Conservation (phyloP, 2,797 vertebrate genomes). For the Gymnocypris eckloni region DNA sequence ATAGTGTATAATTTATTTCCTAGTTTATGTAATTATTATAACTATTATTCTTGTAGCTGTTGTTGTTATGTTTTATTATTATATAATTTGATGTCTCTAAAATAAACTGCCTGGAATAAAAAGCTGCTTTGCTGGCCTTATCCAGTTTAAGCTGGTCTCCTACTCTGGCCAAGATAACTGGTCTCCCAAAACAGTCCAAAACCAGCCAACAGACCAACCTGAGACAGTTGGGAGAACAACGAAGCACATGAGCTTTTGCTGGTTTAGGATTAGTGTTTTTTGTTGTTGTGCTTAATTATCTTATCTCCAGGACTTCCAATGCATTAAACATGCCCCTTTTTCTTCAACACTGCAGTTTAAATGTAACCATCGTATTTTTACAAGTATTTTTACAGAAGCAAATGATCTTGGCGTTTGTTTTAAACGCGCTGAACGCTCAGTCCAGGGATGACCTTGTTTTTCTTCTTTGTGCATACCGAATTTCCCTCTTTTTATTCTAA, state of each 20-base stretch:
- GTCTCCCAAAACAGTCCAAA: background rate
- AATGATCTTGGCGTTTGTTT: background rate
- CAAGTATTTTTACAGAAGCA: background rate
- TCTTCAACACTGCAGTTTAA: background rate
- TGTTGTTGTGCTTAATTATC: background rate
- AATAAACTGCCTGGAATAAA: background rate
- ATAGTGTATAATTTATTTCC: background rate
- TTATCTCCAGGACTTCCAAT: background rate
- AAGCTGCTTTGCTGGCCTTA: background rate
- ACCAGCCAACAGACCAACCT: background rate
- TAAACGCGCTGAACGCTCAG: background rate
- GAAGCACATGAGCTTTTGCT: background rate
- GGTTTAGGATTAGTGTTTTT: background rate
- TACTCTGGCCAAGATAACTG: background rate
- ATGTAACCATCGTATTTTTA: background rate
- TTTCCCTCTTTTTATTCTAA: background rate
- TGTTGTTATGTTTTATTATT: background rate
- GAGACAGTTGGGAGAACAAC: background rate
- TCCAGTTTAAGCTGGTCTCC: background rate
- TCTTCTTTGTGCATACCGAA: background rate
- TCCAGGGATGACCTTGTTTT: background rate
- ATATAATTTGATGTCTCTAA: background rate
- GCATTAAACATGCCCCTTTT: background rate
- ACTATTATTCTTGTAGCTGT: background rate
- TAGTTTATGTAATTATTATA: background rate